Percentiles rank a stretch among this genome's conserved stretches.
Evolutionary conservation across 2,797 vertebrate genomes (phyloP).

Genomic region (Tenualosa thibaudeaui): DNA sequence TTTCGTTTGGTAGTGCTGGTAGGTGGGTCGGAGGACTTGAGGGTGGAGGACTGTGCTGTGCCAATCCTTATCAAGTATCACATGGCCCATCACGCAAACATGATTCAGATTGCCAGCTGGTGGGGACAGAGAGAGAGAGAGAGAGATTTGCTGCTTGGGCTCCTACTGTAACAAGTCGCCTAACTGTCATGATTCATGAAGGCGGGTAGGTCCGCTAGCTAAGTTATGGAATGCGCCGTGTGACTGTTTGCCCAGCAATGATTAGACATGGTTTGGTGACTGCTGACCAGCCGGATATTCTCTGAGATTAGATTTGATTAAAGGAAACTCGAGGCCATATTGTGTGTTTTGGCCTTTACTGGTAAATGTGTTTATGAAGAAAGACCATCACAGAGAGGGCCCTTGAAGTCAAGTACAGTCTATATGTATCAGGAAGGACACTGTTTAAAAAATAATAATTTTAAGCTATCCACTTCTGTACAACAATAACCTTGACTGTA

Average conservation of each 20-base stretch:
- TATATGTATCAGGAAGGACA: neutral
- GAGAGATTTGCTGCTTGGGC: neutral
- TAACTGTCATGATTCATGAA: neutral
- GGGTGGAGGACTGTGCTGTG: slow-evolving; percentile 13
- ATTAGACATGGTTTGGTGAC: slow-evolving; percentile 20
- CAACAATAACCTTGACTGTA: neutral
- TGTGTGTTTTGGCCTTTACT: slow-evolving; percentile 4
- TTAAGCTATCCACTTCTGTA: neutral
- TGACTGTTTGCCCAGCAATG: neutral
- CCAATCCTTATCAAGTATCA: slow-evolving; percentile 42
- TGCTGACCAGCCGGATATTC: slow-evolving; percentile 11
- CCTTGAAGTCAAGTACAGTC: neutral
- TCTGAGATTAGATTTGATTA: slow-evolving; percentile 10
- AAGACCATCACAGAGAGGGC: neutral
- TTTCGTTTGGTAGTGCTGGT: neutral
- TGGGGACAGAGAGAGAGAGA: neutral
- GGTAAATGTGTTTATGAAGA: neutral
- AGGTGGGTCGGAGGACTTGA: neutral
- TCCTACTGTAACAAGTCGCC: neutral
- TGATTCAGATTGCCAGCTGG: slow-evolving; percentile 50
- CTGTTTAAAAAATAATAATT: neutral
- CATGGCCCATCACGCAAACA: slow-evolving; percentile 50
- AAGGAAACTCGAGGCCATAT: neutral
- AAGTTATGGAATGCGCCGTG: slow-evolving; percentile 14
- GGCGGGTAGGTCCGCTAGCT: neutral